A percentile compares a stretch with the other conserved stretches of the same genome.
These are phyloP conservation scores for Cnemophilus loriae DNA, from an alignment of 2,113 vertebrate species.

Conservation along the genomic window DNA sequence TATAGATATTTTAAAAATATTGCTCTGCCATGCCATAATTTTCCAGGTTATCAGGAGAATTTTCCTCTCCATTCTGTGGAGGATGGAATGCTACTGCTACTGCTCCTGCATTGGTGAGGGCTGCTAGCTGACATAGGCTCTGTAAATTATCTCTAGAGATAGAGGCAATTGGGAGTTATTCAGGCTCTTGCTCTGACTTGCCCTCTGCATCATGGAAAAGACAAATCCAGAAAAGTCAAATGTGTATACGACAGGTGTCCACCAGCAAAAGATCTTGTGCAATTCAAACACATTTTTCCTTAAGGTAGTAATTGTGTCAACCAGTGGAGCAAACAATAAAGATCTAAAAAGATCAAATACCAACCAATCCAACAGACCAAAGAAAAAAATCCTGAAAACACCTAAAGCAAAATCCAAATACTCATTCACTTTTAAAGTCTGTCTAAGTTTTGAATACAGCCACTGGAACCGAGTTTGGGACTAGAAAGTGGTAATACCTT, in stretches of 20 bases:
- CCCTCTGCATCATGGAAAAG: neutral
- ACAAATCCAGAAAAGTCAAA: neutral
- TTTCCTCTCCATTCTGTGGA: neutral
- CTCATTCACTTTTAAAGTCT: neutral
- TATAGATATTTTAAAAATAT: neutral
- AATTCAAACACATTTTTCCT: neutral
- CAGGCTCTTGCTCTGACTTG: neutral
- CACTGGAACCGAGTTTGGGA: neutral
- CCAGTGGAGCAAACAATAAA: neutral
- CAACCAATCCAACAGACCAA: neutral
- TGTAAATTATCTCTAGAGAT: neutral
- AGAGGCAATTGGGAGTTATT: neutral
- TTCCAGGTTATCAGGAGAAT: neutral
- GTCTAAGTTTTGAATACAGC: neutral
- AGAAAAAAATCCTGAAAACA: neutral
- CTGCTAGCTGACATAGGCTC: neutral
- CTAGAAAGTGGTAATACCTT: neutral
- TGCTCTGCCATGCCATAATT: neutral
- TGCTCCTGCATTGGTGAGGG: neutral
- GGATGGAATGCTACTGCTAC: neutral
- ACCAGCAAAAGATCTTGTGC: neutral
- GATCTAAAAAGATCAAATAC: neutral
- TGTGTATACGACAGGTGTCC: neutral
- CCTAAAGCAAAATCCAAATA: neutral
- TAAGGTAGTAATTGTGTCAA: neutral